Conservation (phyloP, 2,797 vertebrate species). For the Hoplostethus atlanticus region DNA sequence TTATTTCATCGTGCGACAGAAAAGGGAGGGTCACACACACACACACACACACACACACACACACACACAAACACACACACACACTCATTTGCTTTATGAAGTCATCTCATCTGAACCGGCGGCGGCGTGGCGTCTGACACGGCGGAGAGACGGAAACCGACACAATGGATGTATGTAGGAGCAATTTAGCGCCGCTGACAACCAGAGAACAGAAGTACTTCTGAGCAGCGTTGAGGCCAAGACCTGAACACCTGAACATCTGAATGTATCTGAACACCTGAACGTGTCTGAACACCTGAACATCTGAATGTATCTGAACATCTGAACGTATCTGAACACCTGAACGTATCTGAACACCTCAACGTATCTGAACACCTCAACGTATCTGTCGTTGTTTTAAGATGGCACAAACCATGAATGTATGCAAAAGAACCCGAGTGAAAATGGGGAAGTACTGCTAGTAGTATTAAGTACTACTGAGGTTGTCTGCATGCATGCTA, state of each 20-base stretch:
- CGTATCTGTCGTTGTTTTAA: too few relatives aligned
- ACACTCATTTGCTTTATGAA: slow-evolving; percentile 87
- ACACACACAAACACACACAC: slow-evolving; percentile 79
- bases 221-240: not conserved
- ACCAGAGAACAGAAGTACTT: slow-evolving; percentile 15
- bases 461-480: too few relatives aligned
- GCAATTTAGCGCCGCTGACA: slow-evolving; percentile 45
- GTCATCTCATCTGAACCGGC: slow-evolving; percentile 85
- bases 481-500: too few relatives aligned
- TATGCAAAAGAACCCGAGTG: too few relatives aligned
- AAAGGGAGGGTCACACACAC: slow-evolving; percentile 72
- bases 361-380: too few relatives aligned
- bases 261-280: too few relatives aligned
- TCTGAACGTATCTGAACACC: not conserved
- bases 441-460: too few relatives aligned
- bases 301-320: too few relatives aligned
- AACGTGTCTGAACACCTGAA: too few relatives aligned
- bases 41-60: slow-evolving; percentile 27
- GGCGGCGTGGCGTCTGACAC: slow-evolving; percentile 18
- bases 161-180: slow-evolving; percentile 23
- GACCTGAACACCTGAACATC: not conserved
- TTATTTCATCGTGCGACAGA: slow-evolving; percentile 87
- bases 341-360: too few relatives aligned
- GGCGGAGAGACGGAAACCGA: not conserved
- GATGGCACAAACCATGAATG: too few relatives aligned